phyloP scores from a whole-genome alignment of 2,888 invertebrate species.

The Orthonychiurus folsomi region DNA sequence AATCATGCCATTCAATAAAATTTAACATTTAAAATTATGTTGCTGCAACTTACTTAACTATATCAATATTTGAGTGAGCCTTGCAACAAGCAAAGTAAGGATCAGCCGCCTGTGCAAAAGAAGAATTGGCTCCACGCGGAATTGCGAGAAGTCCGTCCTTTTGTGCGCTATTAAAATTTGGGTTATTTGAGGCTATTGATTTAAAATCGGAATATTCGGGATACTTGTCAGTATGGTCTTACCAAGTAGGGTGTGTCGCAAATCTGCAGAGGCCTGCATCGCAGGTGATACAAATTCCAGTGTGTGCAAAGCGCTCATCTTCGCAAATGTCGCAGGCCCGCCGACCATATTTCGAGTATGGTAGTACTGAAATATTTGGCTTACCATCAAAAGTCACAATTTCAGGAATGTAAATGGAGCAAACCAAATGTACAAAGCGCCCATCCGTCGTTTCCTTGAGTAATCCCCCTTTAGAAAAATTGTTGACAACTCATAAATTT shows the following conservation, averaged over 20 bases:
- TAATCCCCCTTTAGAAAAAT: slow-evolving; percentile 57
- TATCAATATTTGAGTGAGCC: slow-evolving; percentile 83
- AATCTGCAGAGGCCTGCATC: slow-evolving; percentile 98
- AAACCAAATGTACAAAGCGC: slow-evolving; percentile 96
- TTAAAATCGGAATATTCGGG: background rate
- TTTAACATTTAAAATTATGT: too few species aligned
- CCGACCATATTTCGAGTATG: slow-evolving; percentile 92
- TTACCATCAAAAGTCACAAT: slow-evolving; percentile 87
- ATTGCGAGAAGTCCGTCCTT: slow-evolving; percentile 85
- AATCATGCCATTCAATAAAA: background rate
- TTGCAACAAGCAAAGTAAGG: slow-evolving; percentile 96
- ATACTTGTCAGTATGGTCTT: slow-evolving; percentile 34
- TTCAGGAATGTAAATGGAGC: slow-evolving; percentile 93
- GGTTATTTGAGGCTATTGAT: background rate
- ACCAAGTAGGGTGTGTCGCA: slow-evolving; percentile 97
- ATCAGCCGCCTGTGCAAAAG: slow-evolving; percentile 68
- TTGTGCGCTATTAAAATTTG: slow-evolving; percentile 62
- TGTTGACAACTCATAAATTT: too few species aligned
- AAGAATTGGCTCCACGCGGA: slow-evolving; percentile 50
- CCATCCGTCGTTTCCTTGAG: slow-evolving; percentile 96
- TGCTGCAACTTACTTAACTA: slow-evolving; percentile 54
- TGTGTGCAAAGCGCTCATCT: slow-evolving; percentile 74
- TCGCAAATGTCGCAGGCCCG: slow-evolving; percentile 83
- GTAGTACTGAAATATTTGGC: slow-evolving; percentile 83
- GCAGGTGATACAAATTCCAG: slow-evolving; percentile 93